Evolutionary conservation across 1,140 invertebrate genomes (phyloP), one percentile per base, ranked within the genome.

Genomic region (Achatina immaculata): DNA sequence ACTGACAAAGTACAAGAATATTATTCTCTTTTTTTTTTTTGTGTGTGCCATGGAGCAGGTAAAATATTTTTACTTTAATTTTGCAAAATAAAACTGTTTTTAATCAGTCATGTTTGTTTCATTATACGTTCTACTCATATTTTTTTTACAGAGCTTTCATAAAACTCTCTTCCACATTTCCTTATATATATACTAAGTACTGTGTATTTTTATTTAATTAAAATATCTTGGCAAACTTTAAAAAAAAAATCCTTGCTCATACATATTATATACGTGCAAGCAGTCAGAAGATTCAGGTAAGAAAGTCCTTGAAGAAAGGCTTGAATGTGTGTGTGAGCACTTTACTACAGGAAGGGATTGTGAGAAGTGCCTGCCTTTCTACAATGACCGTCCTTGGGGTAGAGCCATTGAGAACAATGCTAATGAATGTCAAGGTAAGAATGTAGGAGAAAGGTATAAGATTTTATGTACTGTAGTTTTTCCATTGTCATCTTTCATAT

Each of bases 371-470:
- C 90, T 96, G 73, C 96, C 97, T 45, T 97, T 98, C 90, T 99
- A 96, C 92, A 98, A 99, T 88, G 97, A 99, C 90, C 94, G 94
- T 45, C 97, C 98, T 4, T 99, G 98, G 98, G 94, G 94, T 42
- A 93, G 96, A 86, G 97, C 97, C 0, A 96, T 95, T 2, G 94
- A 94, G 0, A 93, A 92, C 42, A 94, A 98, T 89, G 96, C 96
- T 0, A 94, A 98, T 90, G 98, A 99, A 91, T 99, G 98, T 91
- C 94, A 96, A 94, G 93, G 98, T 99, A 92, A 94, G 94, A 83
- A 28, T 78, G 68, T 42, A 9, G n/a, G 34, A n/a, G n/a, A n/a
- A 14, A 42, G 9, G n/a, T n/a, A n/a, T n/a, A n/a, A n/a, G n/a
- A n/a, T n/a, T n/a, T n/a, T n/a, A n/a, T n/a, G n/a, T n/a, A n/a